Percentiles rank a stretch among this genome's conserved stretches.
phyloP scores from a whole-genome alignment of 2,113 vertebrate genomes.

The Paralichthys olivaceus region DNA sequence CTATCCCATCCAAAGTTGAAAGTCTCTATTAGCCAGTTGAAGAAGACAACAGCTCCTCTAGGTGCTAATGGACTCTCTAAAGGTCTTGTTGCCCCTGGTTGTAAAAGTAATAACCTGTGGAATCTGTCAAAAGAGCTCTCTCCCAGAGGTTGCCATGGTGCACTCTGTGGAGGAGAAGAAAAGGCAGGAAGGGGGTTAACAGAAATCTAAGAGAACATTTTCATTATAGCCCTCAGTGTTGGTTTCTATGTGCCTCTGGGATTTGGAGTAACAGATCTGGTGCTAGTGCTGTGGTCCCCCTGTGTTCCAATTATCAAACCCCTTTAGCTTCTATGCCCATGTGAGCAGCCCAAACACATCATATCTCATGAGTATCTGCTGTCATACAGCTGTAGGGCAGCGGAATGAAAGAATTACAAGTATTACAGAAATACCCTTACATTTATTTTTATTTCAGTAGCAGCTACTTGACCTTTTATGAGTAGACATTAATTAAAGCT shows the following conservation, averaged over 20 bases:
- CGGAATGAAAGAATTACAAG: slow-evolving; percentile 19
- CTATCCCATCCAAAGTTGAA: slow-evolving; percentile 37
- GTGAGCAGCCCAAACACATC: slow-evolving; percentile 40
- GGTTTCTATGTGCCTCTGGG: slow-evolving; percentile 63
- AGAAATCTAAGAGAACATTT: slow-evolving; percentile 55
- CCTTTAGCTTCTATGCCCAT: slow-evolving; percentile 48
- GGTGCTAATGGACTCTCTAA: slow-evolving; percentile 70
- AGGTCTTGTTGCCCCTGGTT: slow-evolving; percentile 57
- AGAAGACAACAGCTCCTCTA: slow-evolving; percentile 57
- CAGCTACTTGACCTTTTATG: not conserved
- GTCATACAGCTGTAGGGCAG: slow-evolving; percentile 42
- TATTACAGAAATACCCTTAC: slow-evolving; percentile 17
- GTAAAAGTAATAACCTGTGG: slow-evolving; percentile 74
- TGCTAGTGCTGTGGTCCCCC: slow-evolving; percentile 30
- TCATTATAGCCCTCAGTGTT: slow-evolving; percentile 65
- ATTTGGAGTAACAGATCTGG: slow-evolving; percentile 57
- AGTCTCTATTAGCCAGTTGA: slow-evolving; percentile 31
- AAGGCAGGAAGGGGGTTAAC: slow-evolving; percentile 1
- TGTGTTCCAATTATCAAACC: slow-evolving; percentile 70
- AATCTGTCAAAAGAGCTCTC: slow-evolving; percentile 66
- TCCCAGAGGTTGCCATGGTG: slow-evolving; percentile 48
- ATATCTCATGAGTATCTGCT: slow-evolving; percentile 34
- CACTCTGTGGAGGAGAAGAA: slow-evolving; percentile 35
- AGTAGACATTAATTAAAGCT: not conserved
- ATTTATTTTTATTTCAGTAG: slow-evolving; percentile 13